These are phyloP conservation scores for Pecten maximus DNA, from an alignment of 2,888 invertebrate species.

Conservation along the genomic window DNA sequence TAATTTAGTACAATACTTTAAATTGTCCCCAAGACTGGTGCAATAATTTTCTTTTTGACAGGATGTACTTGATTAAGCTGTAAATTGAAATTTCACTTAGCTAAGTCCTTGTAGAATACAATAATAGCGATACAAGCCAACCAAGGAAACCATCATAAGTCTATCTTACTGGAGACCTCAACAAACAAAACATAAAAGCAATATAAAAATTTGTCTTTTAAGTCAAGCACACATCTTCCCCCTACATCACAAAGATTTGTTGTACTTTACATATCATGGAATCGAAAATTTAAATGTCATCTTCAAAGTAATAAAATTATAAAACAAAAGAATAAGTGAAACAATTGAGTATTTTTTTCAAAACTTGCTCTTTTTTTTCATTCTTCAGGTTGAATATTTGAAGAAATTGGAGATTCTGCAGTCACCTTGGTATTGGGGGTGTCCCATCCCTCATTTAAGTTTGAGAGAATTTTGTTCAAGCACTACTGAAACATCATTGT, in stretches of 20 bases:
- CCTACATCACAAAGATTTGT: not conserved
- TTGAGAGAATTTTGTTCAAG: too few species aligned
- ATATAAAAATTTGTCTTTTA: slow-evolving; percentile 23
- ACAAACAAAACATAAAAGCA: not conserved
- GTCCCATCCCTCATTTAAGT: too few species aligned
- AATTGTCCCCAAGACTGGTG: slow-evolving; percentile 8
- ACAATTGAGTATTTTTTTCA: too few species aligned
- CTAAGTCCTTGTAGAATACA: slow-evolving; percentile 17
- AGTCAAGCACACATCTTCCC: not conserved
- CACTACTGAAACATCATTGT: too few species aligned
- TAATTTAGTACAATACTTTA: slow-evolving; percentile 12
- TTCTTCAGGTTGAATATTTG: too few species aligned
- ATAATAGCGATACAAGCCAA: not conserved
- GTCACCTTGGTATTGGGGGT: too few species aligned
- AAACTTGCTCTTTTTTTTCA: too few species aligned
- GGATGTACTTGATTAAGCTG: not conserved
- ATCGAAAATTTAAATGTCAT: not conserved
- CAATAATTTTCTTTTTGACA: slow-evolving; percentile 6
- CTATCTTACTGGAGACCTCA: not conserved
- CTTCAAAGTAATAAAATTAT: not conserved
- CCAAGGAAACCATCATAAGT: not conserved
- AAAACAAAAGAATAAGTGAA: not conserved
- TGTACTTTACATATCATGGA: not conserved
- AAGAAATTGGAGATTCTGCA: too few species aligned
- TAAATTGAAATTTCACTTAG: slow-evolving; percentile 7